Percentiles rank a stretch among this genome's conserved stretches.
These are phyloP conservation scores for Trematocara nigrifrons DNA, from an alignment of 2,113 vertebrate species.

Conservation along the genomic window DNA sequence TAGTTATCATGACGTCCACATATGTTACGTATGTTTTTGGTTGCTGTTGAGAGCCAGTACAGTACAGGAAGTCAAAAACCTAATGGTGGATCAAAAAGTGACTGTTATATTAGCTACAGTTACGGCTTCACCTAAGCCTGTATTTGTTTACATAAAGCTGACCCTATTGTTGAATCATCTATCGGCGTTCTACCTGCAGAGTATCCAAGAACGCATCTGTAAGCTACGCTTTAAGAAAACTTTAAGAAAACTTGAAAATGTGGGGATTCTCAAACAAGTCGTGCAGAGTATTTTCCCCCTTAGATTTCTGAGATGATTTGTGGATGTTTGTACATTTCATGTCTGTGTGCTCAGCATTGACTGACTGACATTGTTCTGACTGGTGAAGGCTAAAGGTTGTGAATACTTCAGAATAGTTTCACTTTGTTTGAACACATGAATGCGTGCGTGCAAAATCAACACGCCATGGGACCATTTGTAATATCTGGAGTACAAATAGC, in stretches of 20 bases:
- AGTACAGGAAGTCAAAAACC: not conserved
- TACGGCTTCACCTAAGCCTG: not conserved
- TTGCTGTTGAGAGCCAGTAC: not conserved
- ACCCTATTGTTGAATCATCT: not conserved
- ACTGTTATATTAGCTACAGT: not conserved
- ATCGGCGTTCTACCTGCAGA: not conserved
- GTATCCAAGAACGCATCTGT: rapidly evolving
- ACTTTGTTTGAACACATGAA: not conserved
- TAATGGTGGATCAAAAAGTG: not conserved
- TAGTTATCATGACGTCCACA: not conserved
- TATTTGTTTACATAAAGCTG: not conserved
- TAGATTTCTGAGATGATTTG: not conserved
- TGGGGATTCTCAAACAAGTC: rapidly evolving
- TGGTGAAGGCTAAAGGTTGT: not conserved
- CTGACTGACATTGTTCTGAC: not conserved
- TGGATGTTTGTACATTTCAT: not conserved
- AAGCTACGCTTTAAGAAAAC: not conserved
- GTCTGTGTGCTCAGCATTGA: not conserved
- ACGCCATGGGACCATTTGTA: not conserved
- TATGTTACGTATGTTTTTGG: rapidly evolving
- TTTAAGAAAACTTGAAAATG: not conserved
- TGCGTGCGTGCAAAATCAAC: not conserved
- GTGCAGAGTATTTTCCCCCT: not conserved
- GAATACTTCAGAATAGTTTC: rapidly evolving
- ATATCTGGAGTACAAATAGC: not conserved